Evolutionary conservation across 2,797 vertebrate species (phyloP).

Genomic region (Balearica regulorum): DNA sequence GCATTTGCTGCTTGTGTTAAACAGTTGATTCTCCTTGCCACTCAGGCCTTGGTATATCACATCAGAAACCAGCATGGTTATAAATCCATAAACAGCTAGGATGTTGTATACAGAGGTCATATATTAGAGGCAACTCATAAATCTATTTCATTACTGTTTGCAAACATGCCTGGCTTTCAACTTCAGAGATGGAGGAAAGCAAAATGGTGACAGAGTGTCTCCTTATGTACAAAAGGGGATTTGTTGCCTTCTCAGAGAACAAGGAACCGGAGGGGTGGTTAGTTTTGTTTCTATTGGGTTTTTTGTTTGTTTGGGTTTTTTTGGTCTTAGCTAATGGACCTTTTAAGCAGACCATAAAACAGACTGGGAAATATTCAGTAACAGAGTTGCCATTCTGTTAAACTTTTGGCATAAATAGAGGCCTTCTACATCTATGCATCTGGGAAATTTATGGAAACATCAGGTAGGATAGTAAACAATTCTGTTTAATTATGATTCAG

Average conservation of each 20-base stretch:
- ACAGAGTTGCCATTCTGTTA: constrained; percentile 37
- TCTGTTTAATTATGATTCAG: constrained; percentile 74
- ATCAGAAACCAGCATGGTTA: constrained; percentile 70
- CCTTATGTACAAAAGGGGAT: background rate
- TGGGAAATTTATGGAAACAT: constrained; percentile 69
- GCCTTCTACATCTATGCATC: constrained; percentile 45
- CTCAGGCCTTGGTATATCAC: constrained; percentile 58
- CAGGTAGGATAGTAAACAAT: constrained; percentile 64
- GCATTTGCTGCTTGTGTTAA: constrained; percentile 79
- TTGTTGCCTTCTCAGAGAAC: background rate
- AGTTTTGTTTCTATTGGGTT: background rate
- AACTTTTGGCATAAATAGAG: constrained; percentile 27
- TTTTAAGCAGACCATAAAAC: background rate
- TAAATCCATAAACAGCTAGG: constrained; percentile 73
- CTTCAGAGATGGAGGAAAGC: background rate
- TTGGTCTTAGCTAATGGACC: background rate
- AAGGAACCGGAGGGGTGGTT: background rate
- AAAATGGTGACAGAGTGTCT: background rate
- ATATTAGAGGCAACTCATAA: constrained; percentile 30
- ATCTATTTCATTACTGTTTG: constrained; percentile 54
- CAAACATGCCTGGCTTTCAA: constrained; percentile 28
- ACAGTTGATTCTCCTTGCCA: constrained; percentile 77
- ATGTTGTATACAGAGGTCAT: constrained; percentile 40
- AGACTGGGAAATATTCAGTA: background rate
- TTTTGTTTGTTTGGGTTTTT: background rate